Evolutionary conservation across 1,140 invertebrate species (phyloP), one percentile per base, ranked within the genome.

Genomic region (Thaumetopoea pityocampa): DNA sequence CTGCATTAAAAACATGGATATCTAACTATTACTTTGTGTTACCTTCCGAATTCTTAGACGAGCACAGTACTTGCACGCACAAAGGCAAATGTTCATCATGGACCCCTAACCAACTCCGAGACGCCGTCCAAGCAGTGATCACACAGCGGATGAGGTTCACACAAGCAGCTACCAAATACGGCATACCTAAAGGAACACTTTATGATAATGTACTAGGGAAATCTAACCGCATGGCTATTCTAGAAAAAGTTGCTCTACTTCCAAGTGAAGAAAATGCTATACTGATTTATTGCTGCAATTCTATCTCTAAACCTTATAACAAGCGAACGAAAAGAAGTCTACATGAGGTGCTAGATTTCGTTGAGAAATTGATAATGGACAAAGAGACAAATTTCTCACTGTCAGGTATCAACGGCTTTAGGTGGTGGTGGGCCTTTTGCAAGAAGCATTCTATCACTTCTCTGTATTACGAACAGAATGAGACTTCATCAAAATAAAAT

Each of bases 341-440:
- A 4, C 74, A 80, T 24, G 87, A 88, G 35, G 88, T 93, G n/a
- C 62, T 92, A 12, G 77, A 82, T 17, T 92, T 88, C 51, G 91
- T 92, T 7, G 89, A 92, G 51, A 89, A 88, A 48, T 57, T 92
- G 14, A 80, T 87, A 48, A 85, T 87, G 27, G 71, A 67, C 8
- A 84, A 89, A 40, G 89, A 92, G 43, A 89, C 91, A 0, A 84
- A 81, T 38, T 92, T 92, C 60, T 67, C 86, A 11, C 92, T 92
- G 50, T 87, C 88, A 23, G 90, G 90, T 3, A 77, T 92, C 4
- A 88, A 88, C 4, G 91, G 91, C 1, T 93, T 92, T 56, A 73
- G 91, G 9, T 93, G 92, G 92, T 93, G 92, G 92, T 93, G 92
- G 92, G 92, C 91, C 0, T 93, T 93, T 58, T 92, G 91, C 82